Evolutionary conservation across 2,888 invertebrate genomes (phyloP).

Genomic region (Drosophila rellima): DNA sequence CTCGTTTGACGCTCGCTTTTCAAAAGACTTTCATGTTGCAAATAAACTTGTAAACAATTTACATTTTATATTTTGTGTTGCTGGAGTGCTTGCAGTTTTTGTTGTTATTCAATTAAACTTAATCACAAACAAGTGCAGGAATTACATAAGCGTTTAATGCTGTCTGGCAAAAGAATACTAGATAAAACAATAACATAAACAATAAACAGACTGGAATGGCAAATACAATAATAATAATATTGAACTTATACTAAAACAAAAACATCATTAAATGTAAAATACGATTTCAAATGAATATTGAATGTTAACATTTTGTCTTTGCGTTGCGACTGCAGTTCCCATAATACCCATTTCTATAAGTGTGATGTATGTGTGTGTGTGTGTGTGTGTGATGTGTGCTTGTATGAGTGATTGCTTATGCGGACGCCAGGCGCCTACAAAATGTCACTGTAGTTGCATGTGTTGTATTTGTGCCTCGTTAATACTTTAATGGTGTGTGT

Average conservation of each 20-base stretch:
- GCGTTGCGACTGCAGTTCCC: conserved; percentile 77
- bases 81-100: conserved; percentile 29
- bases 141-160: conserved; percentile 79
- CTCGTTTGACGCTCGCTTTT: conserved; percentile 67
- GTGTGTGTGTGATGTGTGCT: conserved; percentile 18
- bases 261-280: conserved; percentile 35
- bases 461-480: conserved; percentile 71
- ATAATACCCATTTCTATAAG: conserved; percentile 65
- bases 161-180: conserved; percentile 55
- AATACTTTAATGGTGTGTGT: conserved; percentile 69
- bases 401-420: conserved; percentile 32
- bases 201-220: conserved; percentile 70
- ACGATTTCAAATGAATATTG: conserved; percentile 39
- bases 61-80: conserved; percentile 31
- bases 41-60: conserved; percentile 44
- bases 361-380: conserved; percentile 26
- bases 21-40: conserved; percentile 59
- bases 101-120: conserved; percentile 56
- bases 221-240: conserved; percentile 42
- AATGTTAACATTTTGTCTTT: conserved; percentile 63
- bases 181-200: conserved; percentile 61
- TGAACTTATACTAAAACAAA: conserved; percentile 32
- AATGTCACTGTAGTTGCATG: conserved; percentile 43
- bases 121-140: conserved; percentile 73
- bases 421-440: conserved; percentile 59